These are phyloP conservation scores for Siniperca knerii DNA, from an alignment of 2,113 vertebrate genomes.

Conservation along the genomic window DNA sequence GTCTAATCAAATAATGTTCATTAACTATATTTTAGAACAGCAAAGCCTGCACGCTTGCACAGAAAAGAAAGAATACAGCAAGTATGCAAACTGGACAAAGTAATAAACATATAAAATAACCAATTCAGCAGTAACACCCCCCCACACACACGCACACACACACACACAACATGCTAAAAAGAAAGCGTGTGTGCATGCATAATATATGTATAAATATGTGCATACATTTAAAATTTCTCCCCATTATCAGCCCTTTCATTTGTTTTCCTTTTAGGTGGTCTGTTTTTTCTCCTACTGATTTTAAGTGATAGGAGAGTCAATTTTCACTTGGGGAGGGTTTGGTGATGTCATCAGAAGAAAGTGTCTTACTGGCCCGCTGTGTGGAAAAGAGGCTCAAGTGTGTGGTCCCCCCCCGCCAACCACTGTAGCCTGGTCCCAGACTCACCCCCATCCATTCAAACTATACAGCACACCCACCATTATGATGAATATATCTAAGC, in stretches of 20 bases:
- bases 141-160: background rate
- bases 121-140: background rate
- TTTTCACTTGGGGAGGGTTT: slow-evolving; percentile 40
- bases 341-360: slow-evolving; percentile 51
- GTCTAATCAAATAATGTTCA: background rate
- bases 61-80: background rate
- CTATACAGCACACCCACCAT: background rate
- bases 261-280: slow-evolving; percentile 48
- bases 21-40: background rate
- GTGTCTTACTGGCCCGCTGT: slow-evolving; percentile 55
- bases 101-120: slow-evolving; percentile 9
- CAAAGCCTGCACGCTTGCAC: background rate
- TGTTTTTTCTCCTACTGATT: slow-evolving; percentile 29
- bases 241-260: slow-evolving; percentile 73
- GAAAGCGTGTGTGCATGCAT: slow-evolving; percentile 14
- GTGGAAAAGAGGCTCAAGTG: slow-evolving; percentile 41
- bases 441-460: slow-evolving; percentile 8
- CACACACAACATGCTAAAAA: slow-evolving; percentile 20
- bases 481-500: background rate
- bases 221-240: slow-evolving; percentile 64
- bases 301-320: slow-evolving; percentile 56
- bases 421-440: background rate
- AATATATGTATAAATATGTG: slow-evolving; percentile 76
- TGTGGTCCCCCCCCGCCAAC: slow-evolving; percentile 14
- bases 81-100: background rate